Conservation (phyloP, 2,888 invertebrate genomes). For the Clepsis dumicolana region DNA sequence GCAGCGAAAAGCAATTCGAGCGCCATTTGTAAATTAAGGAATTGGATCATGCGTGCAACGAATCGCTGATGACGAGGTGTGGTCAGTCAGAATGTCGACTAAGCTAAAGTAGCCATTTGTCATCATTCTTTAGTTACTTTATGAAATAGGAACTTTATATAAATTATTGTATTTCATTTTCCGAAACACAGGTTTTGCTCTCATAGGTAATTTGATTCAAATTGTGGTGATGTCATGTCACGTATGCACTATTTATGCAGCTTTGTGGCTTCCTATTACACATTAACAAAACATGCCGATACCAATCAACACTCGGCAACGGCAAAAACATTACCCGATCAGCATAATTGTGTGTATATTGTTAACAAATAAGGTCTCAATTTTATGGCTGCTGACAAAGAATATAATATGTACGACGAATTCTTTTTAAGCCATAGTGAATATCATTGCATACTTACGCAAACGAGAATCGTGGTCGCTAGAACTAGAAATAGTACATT, state of each 20-base stretch:
- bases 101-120: neutral
- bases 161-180: neutral
- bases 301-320: neutral
- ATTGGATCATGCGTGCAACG: conserved; percentile 21
- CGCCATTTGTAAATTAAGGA: conserved; percentile 28
- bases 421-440: too few relatives aligned
- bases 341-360: neutral
- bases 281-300: neutral
- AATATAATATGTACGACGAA: too few relatives aligned
- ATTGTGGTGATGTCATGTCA: neutral
- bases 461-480: neutral
- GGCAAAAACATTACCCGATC: neutral
- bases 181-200: neutral
- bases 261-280: neutral
- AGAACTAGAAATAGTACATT: neutral
- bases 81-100: neutral
- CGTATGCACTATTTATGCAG: neutral
- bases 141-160: too few relatives aligned
- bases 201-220: neutral
- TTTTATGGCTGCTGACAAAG: conserved; percentile 7
- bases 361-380: neutral
- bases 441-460: too few relatives aligned
- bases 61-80: conserved; percentile 17
- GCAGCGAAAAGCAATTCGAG: conserved; percentile 20
- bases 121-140: neutral